These are phyloP conservation scores for Amblyopsis hoosieri DNA, from an alignment of 2,797 vertebrate genomes.

Conservation along the genomic window DNA sequence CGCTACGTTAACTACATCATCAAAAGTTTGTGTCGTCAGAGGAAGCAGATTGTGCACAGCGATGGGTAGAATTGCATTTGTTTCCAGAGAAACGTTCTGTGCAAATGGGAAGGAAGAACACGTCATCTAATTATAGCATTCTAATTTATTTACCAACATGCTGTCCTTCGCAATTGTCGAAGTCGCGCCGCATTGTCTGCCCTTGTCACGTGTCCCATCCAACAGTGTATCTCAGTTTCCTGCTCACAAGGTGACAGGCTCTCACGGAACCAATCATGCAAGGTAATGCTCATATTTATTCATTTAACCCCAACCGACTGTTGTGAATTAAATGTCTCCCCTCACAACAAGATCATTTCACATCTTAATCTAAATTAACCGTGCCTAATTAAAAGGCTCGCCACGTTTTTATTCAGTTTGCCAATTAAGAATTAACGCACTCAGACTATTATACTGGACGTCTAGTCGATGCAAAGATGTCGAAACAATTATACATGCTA, in stretches of 20 bases:
- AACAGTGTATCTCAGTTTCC: constrained; percentile 34
- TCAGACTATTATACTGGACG: constrained; percentile 21
- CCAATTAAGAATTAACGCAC: constrained; percentile 42
- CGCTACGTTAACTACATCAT: no score
- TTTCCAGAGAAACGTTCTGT: no score
- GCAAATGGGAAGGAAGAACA: no score
- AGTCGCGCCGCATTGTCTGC: constrained; percentile 27
- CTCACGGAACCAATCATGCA: constrained; percentile 37
- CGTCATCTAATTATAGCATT: no score
- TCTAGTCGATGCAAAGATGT: neutral
- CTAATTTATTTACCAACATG: no score
- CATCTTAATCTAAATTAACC: constrained; percentile 56
- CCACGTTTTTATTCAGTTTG: constrained; percentile 52
- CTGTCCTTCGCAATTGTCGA: constrained; percentile 14
- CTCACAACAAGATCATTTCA: constrained; percentile 49
- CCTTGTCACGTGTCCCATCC: constrained; percentile 31
- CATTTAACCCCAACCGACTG: constrained; percentile 64
- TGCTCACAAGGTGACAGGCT: constrained; percentile 32
- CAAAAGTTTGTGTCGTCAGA: no score
- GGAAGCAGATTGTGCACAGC: no score
- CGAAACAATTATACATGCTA: neutral
- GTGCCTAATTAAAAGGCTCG: constrained; percentile 47
- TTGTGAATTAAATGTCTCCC: constrained; percentile 55
- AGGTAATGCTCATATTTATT: constrained; percentile 49
- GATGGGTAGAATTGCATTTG: no score